Evolutionary conservation across 2,888 invertebrate genomes (phyloP), one percentile per base, ranked within the genome.

Genomic region (Lycophotia porphyrea): DNA sequence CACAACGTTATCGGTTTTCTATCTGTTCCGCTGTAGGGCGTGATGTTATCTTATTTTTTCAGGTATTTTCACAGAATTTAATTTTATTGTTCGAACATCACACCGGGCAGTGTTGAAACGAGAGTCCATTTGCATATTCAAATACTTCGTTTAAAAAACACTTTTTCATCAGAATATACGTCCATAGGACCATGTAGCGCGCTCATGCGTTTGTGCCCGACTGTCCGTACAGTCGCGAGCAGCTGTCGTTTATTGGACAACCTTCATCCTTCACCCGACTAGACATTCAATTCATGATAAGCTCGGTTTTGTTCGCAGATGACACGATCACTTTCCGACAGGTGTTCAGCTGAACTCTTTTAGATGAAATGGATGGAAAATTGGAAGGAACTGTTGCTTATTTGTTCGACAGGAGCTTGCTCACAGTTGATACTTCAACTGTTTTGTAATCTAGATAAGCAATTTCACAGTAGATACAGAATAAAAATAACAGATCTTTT

Each of bases 71-170:
- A 82, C 82, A 72, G 84, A 88, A 88, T 90, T 90, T 88, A 82
- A 88, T 89, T 87, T 90, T 86, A 89, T 86, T 87, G 86, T 87
- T 87, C 84, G 85, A 84, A 86, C 86, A 88, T 87, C 88, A 86
- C 88, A 82, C 85, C 79, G 76, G 77, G 42, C 86, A 72, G 74
- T 76, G 75, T 71, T 78, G 84, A 83, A 85, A 87, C 89, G 85
- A 84, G 78, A 75, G 47, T 68, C 82, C 31, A 89, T 91, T 91
- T 91, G 88, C 91, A 91, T 91, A 92, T 91, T 91, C 89, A 91
- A 90, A 85, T 83, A 82, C 83, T 63, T 82, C 86, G 84, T 82
- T 89, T 87, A 82, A 84, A 91, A 89, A 90, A 83, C 78, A 80
- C 83, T 87, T 89, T 89, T 90, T 88, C 83, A 85, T 81, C 82